Evolutionary conservation across 2,113 vertebrate species (phyloP), one percentile per base, ranked within the genome.

Genomic region (Hirundichthys speculiger): DNA sequence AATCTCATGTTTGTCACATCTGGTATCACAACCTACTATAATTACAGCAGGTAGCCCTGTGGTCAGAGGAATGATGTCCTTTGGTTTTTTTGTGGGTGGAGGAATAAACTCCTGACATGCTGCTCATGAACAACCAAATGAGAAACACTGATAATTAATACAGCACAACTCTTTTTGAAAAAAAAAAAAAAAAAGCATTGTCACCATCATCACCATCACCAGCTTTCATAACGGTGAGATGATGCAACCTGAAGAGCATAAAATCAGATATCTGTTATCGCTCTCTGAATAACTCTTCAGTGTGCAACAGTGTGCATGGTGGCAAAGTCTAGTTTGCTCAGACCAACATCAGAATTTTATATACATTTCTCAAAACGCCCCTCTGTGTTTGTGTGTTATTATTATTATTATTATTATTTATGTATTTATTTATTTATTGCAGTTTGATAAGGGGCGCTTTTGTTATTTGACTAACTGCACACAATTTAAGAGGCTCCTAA

Each of bases 301-400:
- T 56, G 61, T n/a, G n/a, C n/a, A n/a, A n/a, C n/a, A n/a, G n/a
- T n/a, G n/a, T n/a, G n/a, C 9, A 43, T 65, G 56, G 10, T 79
- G 24, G 55, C 64, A 80, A 83, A 80, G 82, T 78, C 56, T 69
- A 84, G 1, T 19, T 47, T 30, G 16, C 41, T 52, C 40, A 55
- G 13, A 39, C 12, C 18, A 54, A 2, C 4, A 13, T 30, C 19
- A 19, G 14, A 41, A 15, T n/a, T 63, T 62, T 20, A 5, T 19
- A 58, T 0, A 34, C 18, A 51, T 64, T 59, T 19, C 19, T 15
- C 38, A 50, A 66, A 21, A 41, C 43, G 14, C 54, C 5, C 0
- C 19, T 30, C 25, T n/a, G 15, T 51, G 20, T 49, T 34, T 34
- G 8, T n/a, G n/a, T n/a, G n/a, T n/a, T n/a, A n/a, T n/a, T n/a